Conservation (phyloP, 2,888 invertebrate genomes). For the Prosopocoilus inquinatus region DNA sequence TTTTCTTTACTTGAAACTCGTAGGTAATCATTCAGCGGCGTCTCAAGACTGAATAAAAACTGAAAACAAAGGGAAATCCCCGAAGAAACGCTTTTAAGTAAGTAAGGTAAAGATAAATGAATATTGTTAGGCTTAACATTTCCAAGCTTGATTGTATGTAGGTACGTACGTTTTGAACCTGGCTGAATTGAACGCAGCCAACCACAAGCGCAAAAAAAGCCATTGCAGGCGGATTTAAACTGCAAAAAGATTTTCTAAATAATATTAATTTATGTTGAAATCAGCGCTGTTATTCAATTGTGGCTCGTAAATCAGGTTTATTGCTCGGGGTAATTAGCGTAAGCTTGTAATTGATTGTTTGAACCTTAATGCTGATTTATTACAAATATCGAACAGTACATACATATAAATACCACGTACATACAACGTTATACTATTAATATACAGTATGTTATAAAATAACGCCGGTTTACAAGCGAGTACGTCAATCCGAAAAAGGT, state of each 20-base stretch:
- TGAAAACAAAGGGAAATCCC: no score
- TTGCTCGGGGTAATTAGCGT: constrained; percentile 43
- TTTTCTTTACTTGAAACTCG: no score
- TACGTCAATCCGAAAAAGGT: not conserved
- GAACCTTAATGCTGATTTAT: constrained; percentile 45
- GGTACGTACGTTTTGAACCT: not conserved
- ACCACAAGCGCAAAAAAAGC: not conserved
- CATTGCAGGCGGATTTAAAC: constrained; percentile 29
- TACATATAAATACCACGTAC: constrained; percentile 16
- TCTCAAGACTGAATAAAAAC: no score
- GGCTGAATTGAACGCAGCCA: not conserved
- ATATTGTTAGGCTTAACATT: not conserved
- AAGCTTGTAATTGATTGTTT: constrained; percentile 42
- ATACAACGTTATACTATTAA: no score
- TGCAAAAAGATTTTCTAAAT: constrained; percentile 31
- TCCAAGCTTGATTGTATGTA: not conserved
- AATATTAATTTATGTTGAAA: constrained; percentile 42
- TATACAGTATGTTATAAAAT: constrained; percentile 11
- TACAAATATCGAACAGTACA: constrained; percentile 28
- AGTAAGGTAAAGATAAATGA: not conserved
- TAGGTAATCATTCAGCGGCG: no score
- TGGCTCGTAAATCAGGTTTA: constrained; percentile 43
- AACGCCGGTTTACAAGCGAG: constrained; percentile 1
- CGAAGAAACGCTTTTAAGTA: no score
- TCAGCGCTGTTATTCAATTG: constrained; percentile 40